phyloP scores from a whole-genome alignment of 2,888 invertebrate species.

The Blastobasis lacticolella region DNA sequence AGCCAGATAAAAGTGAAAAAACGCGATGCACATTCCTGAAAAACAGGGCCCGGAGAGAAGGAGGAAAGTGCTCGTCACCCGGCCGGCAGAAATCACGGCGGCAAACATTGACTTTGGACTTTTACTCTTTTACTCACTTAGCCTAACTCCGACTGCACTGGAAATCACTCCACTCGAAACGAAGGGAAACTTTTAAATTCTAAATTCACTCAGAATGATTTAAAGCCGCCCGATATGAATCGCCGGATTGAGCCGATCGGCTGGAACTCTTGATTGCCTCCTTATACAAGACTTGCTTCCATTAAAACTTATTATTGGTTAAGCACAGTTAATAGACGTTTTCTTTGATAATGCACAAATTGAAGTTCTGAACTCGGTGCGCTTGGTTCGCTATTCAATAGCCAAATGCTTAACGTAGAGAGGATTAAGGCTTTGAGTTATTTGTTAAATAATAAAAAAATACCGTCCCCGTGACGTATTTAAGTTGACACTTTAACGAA shows the following conservation, averaged over 20 bases:
- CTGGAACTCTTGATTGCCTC: not conserved
- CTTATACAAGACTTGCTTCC: not conserved
- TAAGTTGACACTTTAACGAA: too few species aligned
- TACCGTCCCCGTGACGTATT: too few species aligned
- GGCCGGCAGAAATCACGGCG: conserved; percentile 61
- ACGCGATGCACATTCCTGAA: conserved; percentile 37
- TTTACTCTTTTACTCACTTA: conserved; percentile 71
- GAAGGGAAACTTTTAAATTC: conserved; percentile 51
- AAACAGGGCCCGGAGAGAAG: conserved; percentile 15
- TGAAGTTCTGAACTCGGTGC: too few species aligned
- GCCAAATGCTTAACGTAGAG: too few species aligned
- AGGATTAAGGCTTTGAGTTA: too few species aligned
- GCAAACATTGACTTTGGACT: conserved; percentile 72
- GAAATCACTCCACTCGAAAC: conserved; percentile 59
- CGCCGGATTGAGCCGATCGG: conserved; percentile 5
- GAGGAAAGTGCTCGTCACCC: conserved; percentile 32
- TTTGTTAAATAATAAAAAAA: too few species aligned
- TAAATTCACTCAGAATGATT: conserved; percentile 48
- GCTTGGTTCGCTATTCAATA: too few species aligned
- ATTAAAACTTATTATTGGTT: not conserved
- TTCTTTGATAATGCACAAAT: too few species aligned
- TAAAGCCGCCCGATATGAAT: conserved; percentile 37
- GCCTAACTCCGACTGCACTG: conserved; percentile 53
- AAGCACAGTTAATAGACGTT: not conserved
- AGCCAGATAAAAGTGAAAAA: conserved; percentile 12